A percentile compares a stretch with the other conserved stretches of the same genome.
These are phyloP conservation scores for Dicerorhinus sumatrensis DNA, from an alignment of 2,113 vertebrate genomes.

Conservation along the genomic window DNA sequence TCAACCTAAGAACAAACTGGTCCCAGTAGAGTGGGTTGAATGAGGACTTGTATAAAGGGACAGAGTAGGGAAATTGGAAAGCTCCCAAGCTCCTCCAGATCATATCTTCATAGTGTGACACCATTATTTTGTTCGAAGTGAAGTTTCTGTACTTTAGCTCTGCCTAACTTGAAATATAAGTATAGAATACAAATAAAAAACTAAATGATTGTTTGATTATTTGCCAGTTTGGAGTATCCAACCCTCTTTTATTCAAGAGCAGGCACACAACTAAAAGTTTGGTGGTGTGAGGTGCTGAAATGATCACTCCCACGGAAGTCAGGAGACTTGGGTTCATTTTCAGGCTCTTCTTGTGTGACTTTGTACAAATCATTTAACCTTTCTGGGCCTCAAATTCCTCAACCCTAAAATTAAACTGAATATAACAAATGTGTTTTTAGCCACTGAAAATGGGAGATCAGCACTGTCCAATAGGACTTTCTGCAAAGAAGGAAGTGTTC, in stretches of 20 bases:
- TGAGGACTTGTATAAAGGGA: neutral
- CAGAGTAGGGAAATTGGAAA: neutral
- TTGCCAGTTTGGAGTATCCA: neutral
- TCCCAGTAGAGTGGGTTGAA: constrained; percentile 46
- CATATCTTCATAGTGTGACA: neutral
- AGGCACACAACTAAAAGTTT: neutral
- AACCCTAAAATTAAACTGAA: neutral
- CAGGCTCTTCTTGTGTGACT: neutral
- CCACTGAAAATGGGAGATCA: neutral
- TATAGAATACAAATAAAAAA: constrained; percentile 26
- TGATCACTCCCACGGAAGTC: neutral
- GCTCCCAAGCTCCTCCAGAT: neutral
- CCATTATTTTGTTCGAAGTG: constrained; percentile 38
- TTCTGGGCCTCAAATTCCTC: neutral
- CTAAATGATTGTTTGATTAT: constrained; percentile 2
- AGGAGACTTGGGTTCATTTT: neutral
- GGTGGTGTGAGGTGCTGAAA: neutral
- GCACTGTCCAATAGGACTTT: neutral
- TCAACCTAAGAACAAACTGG: constrained; percentile 56
- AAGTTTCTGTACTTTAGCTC: constrained; percentile 21
- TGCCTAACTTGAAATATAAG: constrained; percentile 34
- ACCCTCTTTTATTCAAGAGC: neutral
- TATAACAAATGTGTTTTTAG: neutral
- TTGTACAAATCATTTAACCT: neutral
- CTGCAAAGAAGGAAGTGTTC: neutral